phyloP scores from a whole-genome alignment of 2,888 invertebrate genomes.

The Pheosia gnoma region DNA sequence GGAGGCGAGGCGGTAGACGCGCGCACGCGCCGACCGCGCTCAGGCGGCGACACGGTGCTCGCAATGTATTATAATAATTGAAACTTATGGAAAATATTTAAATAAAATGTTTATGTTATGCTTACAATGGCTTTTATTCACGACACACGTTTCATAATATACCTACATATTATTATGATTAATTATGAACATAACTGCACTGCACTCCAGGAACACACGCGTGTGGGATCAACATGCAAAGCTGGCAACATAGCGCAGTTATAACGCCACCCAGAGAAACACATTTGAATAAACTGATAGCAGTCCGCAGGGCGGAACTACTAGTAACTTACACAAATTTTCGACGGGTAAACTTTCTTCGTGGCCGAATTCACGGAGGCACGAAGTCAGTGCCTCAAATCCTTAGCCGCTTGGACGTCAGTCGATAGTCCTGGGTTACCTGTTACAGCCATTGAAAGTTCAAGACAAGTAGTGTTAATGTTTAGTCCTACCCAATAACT shows the following conservation, averaged over 20 bases:
- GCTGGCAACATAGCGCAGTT: not conserved
- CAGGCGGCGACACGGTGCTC: too few relatives aligned
- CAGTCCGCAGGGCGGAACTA: not conserved
- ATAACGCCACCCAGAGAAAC: not conserved
- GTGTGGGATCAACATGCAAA: not conserved
- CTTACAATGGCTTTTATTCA: slow-evolving; percentile 50
- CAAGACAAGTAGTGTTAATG: not conserved
- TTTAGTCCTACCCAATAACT: too few relatives aligned
- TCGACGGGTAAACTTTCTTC: not conserved
- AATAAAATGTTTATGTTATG: slow-evolving; percentile 81
- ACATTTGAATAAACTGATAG: not conserved
- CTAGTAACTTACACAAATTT: not conserved
- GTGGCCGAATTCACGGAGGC: not conserved
- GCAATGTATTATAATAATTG: slow-evolving; percentile 75
- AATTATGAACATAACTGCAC: not conserved
- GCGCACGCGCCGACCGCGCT: slow-evolving; percentile 14
- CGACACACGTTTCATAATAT: not conserved
- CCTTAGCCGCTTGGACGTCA: not conserved
- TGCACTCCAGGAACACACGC: not conserved
- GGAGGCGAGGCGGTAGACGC: slow-evolving; percentile 26
- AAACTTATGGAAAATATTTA: slow-evolving; percentile 71
- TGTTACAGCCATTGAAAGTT: not conserved
- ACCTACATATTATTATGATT: not conserved
- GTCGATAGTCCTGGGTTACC: not conserved
- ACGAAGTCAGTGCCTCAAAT: not conserved